phyloP scores from a whole-genome alignment of 92 coral and sea anemone genomes.

The Micromussa lordhowensis region DNA sequence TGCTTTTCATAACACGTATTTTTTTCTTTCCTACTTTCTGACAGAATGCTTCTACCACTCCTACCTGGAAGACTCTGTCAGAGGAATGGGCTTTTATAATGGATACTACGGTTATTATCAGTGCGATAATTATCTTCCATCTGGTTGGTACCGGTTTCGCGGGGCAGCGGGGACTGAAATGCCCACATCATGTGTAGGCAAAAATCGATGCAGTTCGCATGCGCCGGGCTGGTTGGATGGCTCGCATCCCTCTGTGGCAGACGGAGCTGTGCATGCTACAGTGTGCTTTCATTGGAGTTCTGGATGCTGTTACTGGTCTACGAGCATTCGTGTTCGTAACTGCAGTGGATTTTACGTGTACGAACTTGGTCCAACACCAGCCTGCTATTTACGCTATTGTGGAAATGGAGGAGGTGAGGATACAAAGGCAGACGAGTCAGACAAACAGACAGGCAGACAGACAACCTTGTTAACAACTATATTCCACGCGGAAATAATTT shows the following conservation, averaged over 20 bases:
- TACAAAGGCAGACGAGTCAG: neutral
- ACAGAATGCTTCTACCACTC: neutral
- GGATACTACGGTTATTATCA: constrained; percentile 16
- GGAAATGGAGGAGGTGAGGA: constrained; percentile 41
- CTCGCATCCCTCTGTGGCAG: constrained; percentile 38
- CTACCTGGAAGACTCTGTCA: constrained; percentile 16
- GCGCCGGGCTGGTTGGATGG: constrained; percentile 63
- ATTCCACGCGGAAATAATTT: too few species aligned
- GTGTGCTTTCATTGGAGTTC: constrained; percentile 42
- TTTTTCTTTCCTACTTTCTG: neutral
- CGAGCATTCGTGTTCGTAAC: constrained; percentile 57
- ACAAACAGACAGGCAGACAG: neutral
- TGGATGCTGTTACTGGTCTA: constrained; percentile 42
- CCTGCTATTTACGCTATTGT: constrained; percentile 33
- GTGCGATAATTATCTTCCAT: constrained; percentile 31
- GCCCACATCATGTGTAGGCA: constrained; percentile 34
- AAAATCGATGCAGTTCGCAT: constrained; percentile 51
- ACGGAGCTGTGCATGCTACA: constrained; percentile 46
- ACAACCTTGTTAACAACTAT: neutral
- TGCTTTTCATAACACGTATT: too few species aligned
- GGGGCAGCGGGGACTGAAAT: constrained; percentile 65
- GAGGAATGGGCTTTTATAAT: constrained; percentile 20
- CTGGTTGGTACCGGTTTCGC: constrained; percentile 65
- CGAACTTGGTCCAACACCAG: constrained; percentile 29
- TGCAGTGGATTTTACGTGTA: constrained; percentile 76